Base-by-base conservation (phyloP, 37 sponge, comb jelly and placozoan genomes). In the Halichondria panicea region DNA sequence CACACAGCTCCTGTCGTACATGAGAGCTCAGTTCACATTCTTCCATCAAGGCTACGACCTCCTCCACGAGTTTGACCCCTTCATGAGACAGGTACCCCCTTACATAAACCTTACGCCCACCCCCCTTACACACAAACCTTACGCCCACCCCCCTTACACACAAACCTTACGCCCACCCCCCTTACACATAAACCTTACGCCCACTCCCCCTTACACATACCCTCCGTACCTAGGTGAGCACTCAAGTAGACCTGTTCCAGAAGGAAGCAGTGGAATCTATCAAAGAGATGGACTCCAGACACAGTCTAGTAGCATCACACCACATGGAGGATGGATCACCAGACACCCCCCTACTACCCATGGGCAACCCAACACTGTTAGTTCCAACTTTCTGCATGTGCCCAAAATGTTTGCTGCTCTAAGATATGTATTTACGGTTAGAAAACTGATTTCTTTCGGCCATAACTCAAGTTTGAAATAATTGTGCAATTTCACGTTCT, bases 31-130 rank as follows among this genome's bases (percentile, higher is more conserved):
- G 74, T 80, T 70, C 66, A 80, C 72, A 30, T 84, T 90, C 77
- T 84, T 84, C 60, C 75, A 69, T 43, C 81, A 90, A 35, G 85
- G 90, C 57, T 81, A 84, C 58, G 90, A 90, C 80, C 75, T 71
- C 19, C 66, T 80, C 32, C 72, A 61, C 8, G 75, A 59, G 57
- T 70, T 42, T 33, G 90, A 84, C 53, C 76, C 80, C 8, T 70
- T 75, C 85, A 74, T 77, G 50, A 40, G 68, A 22, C 40, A 76
- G 43, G 70, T 84, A 46, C 45, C 75, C 5, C n/a, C n/a, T n/a
- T n/a, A n/a, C n/a, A n/a, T n/a, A n/a, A n/a, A n/a, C n/a, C n/a
- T n/a, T n/a, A n/a, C n/a, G 59, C 37, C 18, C 56, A 78, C 42
- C 41, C 35, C n/a, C n/a, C n/a, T n/a, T n/a, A n/a, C n/a, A n/a